Percentiles rank a stretch among this genome's conserved stretches.
These are phyloP conservation scores for Fistularia commersonii DNA, from an alignment of 2,797 vertebrate species.

Conservation along the genomic window DNA sequence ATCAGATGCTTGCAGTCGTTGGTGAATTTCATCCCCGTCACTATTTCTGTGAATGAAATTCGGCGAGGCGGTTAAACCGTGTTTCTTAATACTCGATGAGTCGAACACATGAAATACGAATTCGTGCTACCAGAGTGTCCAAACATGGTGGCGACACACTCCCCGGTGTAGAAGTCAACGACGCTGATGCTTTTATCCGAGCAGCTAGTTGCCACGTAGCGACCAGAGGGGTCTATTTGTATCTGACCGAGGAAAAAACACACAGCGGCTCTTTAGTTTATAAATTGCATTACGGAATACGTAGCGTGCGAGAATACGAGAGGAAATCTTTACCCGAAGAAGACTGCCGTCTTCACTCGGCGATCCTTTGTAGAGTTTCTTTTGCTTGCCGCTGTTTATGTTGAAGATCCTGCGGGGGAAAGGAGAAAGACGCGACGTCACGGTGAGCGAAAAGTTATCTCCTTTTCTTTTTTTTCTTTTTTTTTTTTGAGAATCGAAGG, in stretches of 20 bases:
- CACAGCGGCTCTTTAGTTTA: slow-evolving; percentile 3
- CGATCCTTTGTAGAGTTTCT: slow-evolving; percentile 91
- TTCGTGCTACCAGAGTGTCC: slow-evolving; percentile 87
- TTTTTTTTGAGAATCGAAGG: not conserved
- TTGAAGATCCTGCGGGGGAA: slow-evolving; percentile 84
- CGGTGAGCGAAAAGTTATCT: too few species aligned
- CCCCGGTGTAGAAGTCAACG: slow-evolving; percentile 90
- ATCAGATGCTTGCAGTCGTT: slow-evolving; percentile 92
- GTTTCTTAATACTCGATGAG: not conserved
- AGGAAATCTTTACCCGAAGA: slow-evolving; percentile 78
- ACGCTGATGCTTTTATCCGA: slow-evolving; percentile 94
- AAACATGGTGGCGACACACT: slow-evolving; percentile 91
- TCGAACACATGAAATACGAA: not conserved
- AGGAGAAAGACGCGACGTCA: not conserved
- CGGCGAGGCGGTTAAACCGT: not conserved
- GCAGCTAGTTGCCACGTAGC: slow-evolving; percentile 91
- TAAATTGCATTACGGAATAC: not conserved
- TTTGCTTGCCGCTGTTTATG: slow-evolving; percentile 95
- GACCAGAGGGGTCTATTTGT: slow-evolving; percentile 91
- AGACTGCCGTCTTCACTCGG: slow-evolving; percentile 90
- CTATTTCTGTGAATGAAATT: slow-evolving; percentile 79
- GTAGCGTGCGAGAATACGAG: too few species aligned
- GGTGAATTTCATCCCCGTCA: slow-evolving; percentile 94
- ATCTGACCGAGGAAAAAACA: slow-evolving; percentile 73
- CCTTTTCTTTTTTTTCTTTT: too few species aligned